These are phyloP conservation scores for Cariama cristata DNA, from an alignment of 2,113 vertebrate genomes.

Conservation along the genomic window DNA sequence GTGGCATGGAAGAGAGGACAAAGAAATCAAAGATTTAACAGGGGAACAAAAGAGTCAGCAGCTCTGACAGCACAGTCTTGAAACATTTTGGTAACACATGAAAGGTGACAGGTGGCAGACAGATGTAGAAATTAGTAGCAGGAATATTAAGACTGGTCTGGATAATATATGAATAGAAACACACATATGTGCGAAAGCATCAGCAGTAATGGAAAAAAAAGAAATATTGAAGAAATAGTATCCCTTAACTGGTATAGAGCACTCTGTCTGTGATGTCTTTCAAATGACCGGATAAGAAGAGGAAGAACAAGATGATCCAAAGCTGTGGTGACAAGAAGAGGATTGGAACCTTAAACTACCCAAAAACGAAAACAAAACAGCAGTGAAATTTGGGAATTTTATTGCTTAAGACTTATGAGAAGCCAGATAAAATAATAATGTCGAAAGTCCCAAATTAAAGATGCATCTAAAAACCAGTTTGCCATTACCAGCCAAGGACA, in stretches of 20 bases:
- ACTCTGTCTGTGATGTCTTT: not conserved
- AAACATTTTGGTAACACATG: not conserved
- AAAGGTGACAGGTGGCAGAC: not conserved
- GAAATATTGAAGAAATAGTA: not conserved
- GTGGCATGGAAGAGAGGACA: not conserved
- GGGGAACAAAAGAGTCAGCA: not conserved
- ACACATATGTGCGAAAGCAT: not conserved
- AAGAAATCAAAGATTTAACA: not conserved
- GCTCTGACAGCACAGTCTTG: not conserved
- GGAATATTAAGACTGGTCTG: not conserved
- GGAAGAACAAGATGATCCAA: not conserved
- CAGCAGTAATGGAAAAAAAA: not conserved
- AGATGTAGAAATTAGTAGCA: not conserved
- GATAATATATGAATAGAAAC: not conserved
- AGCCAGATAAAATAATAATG: not conserved
- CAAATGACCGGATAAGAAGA: not conserved
- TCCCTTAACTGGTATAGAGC: not conserved
- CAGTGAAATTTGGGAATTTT: not conserved
- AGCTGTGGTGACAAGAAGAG: not conserved
- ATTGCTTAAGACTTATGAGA: not conserved
- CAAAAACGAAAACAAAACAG: not conserved
- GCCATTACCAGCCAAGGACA: not conserved
- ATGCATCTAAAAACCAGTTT: not conserved
- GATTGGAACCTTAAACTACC: not conserved
- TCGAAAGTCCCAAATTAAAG: not conserved